These are phyloP conservation scores for Paramuricea clavata DNA, from an alignment of 92 coral and sea anemone species.

Conservation along the genomic window DNA sequence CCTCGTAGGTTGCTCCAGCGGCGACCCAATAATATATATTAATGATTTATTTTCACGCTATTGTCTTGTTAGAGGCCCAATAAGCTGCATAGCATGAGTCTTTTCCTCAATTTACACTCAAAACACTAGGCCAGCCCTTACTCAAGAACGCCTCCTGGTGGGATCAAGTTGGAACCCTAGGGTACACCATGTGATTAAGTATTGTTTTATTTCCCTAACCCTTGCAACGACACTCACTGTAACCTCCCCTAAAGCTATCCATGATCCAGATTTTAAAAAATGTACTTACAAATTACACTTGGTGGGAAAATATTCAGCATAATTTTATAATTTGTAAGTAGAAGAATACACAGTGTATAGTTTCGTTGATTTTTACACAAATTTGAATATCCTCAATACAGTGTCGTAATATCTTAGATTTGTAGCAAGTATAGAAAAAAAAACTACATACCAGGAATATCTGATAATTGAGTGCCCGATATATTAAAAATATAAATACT, in stretches of 20 bases:
- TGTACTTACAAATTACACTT: not conserved
- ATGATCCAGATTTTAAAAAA: not conserved
- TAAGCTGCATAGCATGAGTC: conserved; percentile 44
- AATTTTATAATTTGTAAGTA: not conserved
- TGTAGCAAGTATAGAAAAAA: too few relatives aligned
- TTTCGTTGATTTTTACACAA: not conserved
- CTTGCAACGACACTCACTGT: conserved; percentile 20
- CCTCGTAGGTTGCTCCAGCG: conserved; percentile 1
- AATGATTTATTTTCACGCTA: conserved; percentile 55
- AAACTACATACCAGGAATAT: too few relatives aligned
- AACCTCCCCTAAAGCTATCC: conserved; percentile 38
- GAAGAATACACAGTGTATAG: not conserved
- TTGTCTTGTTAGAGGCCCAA: conserved; percentile 34
- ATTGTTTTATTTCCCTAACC: conserved; percentile 38
- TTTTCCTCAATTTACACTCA: conserved; percentile 49
- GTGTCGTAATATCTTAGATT: too few relatives aligned
- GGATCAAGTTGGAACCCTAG: conserved; percentile 1
- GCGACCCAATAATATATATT: conserved; percentile 47
- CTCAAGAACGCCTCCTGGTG: not conserved
- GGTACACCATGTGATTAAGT: conserved; percentile 15
- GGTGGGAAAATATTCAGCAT: not conserved
- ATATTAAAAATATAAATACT: too few relatives aligned
- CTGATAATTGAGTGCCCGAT: too few relatives aligned
- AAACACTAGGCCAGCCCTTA: conserved; percentile 25
- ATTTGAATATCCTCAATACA: not conserved